These are phyloP conservation scores for Cuniculus paca DNA, from an alignment of 2,797 vertebrate species.

Conservation along the genomic window DNA sequence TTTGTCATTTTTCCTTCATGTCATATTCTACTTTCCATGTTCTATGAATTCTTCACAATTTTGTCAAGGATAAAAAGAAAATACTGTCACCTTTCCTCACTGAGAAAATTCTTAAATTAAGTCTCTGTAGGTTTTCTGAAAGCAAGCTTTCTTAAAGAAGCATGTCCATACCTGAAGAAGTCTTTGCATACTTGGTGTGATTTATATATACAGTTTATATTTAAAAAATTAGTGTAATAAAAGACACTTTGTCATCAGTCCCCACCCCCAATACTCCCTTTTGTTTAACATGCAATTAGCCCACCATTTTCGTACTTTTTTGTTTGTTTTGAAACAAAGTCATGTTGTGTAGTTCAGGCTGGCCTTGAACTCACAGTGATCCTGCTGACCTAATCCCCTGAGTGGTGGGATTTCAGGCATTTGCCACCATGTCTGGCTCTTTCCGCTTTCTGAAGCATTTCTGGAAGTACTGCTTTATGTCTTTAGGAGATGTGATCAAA, in stretches of 20 bases:
- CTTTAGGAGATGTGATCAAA: not conserved
- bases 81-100: not conserved
- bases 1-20: not conserved
- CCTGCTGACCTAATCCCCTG: not conserved
- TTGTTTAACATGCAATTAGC: not conserved
- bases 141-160: not conserved
- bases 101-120: not conserved
- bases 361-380: not conserved
- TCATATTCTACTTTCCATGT: not conserved
- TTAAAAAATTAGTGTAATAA: not conserved
- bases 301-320: not conserved
- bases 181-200: not conserved
- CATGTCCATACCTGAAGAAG: not conserved
- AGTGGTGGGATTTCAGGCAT: not conserved
- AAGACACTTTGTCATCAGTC: not conserved
- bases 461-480: not conserved
- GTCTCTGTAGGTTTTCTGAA: not conserved
- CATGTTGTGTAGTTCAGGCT: not conserved
- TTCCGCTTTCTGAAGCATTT: not conserved
- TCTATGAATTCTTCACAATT: not conserved
- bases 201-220: not conserved
- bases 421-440: not conserved
- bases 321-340: not conserved
- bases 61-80: not conserved
- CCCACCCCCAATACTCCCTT: not conserved